Conservation (phyloP, 2,888 invertebrate genomes). For the Lasioglossum malachurum region DNA sequence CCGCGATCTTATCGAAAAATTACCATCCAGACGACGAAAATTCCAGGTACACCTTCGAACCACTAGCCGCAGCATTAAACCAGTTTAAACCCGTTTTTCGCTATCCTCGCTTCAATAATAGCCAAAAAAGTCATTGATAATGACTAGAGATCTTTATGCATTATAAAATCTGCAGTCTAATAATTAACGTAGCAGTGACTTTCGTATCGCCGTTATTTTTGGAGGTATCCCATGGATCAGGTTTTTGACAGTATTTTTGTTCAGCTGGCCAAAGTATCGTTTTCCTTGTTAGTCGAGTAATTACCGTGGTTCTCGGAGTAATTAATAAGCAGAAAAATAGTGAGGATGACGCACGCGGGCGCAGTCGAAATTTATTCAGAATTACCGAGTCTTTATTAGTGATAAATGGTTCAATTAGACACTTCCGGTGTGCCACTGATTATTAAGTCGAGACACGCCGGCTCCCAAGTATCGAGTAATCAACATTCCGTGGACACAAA, state of each 20-base stretch:
- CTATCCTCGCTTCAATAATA: not conserved
- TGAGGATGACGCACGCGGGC: not conserved
- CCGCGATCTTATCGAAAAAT: not conserved
- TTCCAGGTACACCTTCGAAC: not conserved
- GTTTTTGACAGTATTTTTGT: not conserved
- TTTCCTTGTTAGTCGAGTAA: not conserved
- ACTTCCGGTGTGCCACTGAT: constrained; percentile 55
- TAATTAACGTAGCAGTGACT: not conserved
- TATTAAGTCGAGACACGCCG: constrained; percentile 47
- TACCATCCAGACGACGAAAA: not conserved
- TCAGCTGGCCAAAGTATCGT: not conserved
- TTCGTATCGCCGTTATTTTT: not conserved
- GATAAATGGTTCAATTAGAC: constrained; percentile 55
- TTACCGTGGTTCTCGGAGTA: not conserved
- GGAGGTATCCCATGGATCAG: not conserved
- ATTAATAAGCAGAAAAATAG: not conserved
- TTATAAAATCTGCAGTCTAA: not conserved
- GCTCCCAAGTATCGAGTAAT: constrained; percentile 62
- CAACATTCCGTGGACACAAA: constrained; percentile 62
- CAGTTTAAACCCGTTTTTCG: not conserved
- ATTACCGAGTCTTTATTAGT: constrained; percentile 41
- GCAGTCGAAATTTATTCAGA: not conserved
- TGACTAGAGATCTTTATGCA: not conserved
- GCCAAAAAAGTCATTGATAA: not conserved
- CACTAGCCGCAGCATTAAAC: not conserved